phyloP scores from a whole-genome alignment of 2,888 invertebrate species.

The Caenorhabditis plicata region DNA sequence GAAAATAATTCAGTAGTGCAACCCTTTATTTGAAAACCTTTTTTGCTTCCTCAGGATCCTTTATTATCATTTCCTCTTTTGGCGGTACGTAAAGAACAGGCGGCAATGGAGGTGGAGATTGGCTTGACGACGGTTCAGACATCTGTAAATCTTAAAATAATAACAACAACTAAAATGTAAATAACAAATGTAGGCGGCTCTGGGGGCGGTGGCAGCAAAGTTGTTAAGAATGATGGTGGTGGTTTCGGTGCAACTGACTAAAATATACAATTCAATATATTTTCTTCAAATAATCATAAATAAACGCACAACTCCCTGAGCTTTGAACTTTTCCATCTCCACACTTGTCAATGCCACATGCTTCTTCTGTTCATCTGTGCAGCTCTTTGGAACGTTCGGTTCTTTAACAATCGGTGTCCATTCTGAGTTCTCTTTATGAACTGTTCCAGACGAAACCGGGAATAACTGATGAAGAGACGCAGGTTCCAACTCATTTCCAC shows the following conservation, averaged over 20 bases:
- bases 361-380: conserved; percentile 39
- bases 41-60: conserved; percentile 27
- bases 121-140: conserved; percentile 6
- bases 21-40: too few species aligned
- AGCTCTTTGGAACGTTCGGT: conserved; percentile 36
- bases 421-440: conserved; percentile 43
- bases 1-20: too few species aligned
- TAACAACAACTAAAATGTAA: too few species aligned
- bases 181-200: conserved; percentile 28
- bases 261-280: conserved; percentile 1
- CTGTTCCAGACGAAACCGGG: conserved; percentile 56
- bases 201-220: conserved; percentile 35
- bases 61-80: conserved; percentile 35
- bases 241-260: conserved; percentile 19
- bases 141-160: background rate
- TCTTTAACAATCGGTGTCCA: conserved; percentile 34
- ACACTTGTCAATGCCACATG: conserved; percentile 40
- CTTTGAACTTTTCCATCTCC: conserved; percentile 27
- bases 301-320: conserved; percentile 27
- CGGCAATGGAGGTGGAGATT: conserved; percentile 30
- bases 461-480: conserved; percentile 40
- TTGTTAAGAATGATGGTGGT: conserved; percentile 19
- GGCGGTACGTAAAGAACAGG: conserved; percentile 31
- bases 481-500: conserved; percentile 18
- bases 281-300: background rate